Evolutionary conservation across 2,797 vertebrate genomes (phyloP).

Genomic region (Pantherophis alleghaniensis): DNA sequence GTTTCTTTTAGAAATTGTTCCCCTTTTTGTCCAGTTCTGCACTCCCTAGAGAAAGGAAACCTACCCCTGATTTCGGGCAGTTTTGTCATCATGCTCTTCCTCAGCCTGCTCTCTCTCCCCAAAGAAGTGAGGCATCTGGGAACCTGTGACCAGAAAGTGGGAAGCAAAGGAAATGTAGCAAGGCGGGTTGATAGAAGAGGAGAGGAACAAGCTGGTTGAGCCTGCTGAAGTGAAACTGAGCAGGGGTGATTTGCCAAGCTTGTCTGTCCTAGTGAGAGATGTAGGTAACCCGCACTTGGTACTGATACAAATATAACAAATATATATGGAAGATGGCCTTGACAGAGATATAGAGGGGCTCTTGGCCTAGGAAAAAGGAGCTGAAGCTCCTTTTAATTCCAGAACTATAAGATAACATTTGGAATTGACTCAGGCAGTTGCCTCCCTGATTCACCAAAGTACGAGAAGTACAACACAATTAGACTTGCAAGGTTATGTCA

Average conservation of each 20-base stretch:
- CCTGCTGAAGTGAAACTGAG: neutral
- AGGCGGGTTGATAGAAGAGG: neutral
- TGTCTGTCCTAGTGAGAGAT: neutral
- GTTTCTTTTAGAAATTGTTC: neutral
- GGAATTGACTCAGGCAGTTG: neutral
- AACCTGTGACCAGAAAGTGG: neutral
- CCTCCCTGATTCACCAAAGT: neutral
- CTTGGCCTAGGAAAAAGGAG: neutral
- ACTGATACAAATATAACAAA: neutral
- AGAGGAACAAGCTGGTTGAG: neutral
- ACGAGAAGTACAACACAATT: neutral
- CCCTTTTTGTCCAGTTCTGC: neutral
- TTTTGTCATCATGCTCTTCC: neutral
- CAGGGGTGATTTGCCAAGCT: neutral
- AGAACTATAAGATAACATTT: neutral
- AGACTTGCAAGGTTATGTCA: neutral
- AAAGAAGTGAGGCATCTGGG: neutral
- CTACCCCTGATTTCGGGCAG: neutral
- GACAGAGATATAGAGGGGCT: neutral
- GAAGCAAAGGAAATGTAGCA: neutral
- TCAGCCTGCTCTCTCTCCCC: neutral
- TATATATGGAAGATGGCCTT: neutral
- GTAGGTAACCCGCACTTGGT: neutral
- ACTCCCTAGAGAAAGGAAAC: neutral
- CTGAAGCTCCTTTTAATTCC: neutral